Evolutionary conservation across 2,113 vertebrate genomes (phyloP), one percentile per base, ranked within the genome.

Genomic region (Perca schrenkii): DNA sequence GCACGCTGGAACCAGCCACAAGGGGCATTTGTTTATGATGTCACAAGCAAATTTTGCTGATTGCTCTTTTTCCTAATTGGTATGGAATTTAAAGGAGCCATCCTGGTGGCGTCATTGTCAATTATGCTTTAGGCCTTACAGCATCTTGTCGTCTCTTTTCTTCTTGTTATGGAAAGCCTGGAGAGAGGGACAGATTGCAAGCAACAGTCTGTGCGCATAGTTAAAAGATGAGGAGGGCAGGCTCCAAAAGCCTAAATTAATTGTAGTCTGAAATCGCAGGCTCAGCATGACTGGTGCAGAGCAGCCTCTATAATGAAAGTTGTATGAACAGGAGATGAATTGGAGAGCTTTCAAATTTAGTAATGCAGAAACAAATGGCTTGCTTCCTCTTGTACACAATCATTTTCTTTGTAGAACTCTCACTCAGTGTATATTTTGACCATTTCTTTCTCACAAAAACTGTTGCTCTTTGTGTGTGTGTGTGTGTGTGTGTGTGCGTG

Each of bases 31-130:
- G 84, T 90, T 86, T 81, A 72, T 60, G 31, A 80, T 79, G 85
- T 89, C 84, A 77, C 76, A 53, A 56, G 57, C 62, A 74, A 71
- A 88, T 80, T 83, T 86, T 82, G 89, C 91, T 91, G 90, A 94
- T 91, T 88, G 78, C 72, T 85, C 75, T 77, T 85, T 83, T 78
- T 67, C 80, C 74, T 93, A 94, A 94, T 95, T 94, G 86, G 60
- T 63, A 47, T 22, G 49, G 70, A 88, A 80, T 83, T 82, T 91
- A 88, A 91, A 94, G 74, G 77, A 85, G 36, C 80, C 74, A 79
- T 91, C 65, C 52, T 36, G 61, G 68, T 36, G 25, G 71, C 88
- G 87, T 89, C 89, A 91, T 61, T 76, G 72, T 85, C 92, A 93
- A 94, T 95, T 93, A 91, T 87, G 82, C 71, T 72, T 76, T 78